phyloP scores from a whole-genome alignment of 1,140 invertebrate species.

The Lepidurus apus region DNA sequence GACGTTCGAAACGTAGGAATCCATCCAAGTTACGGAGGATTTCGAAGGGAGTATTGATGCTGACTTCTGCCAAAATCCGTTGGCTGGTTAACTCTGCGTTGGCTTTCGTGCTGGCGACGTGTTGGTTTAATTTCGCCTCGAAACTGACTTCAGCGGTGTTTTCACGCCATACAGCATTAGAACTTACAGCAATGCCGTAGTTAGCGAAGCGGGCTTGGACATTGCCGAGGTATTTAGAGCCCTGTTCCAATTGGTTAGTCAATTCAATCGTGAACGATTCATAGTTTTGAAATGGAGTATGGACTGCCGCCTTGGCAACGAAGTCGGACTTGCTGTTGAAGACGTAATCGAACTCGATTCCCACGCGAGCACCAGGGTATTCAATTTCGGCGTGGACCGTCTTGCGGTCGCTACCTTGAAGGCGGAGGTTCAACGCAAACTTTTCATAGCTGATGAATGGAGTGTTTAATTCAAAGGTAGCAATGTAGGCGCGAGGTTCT shows the following conservation, averaged over 20 bases:
- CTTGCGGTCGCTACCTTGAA: constrained; percentile 38
- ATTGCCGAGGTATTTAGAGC: constrained; percentile 33
- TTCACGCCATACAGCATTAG: constrained; percentile 34
- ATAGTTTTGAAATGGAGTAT: constrained; percentile 35
- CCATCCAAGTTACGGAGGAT: constrained; percentile 38
- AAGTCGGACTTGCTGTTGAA: constrained; percentile 37
- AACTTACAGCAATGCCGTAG: constrained; percentile 34
- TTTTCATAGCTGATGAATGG: constrained; percentile 39
- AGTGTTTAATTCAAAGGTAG: constrained; percentile 36
- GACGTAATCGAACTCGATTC: constrained; percentile 39
- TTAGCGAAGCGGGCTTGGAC: constrained; percentile 37
- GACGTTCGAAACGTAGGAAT: constrained; percentile 37
- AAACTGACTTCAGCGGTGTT: constrained; percentile 32
- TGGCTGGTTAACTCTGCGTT: constrained; percentile 36
- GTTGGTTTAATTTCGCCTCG: constrained; percentile 36
- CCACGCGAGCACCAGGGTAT: constrained; percentile 37
- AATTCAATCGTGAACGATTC: constrained; percentile 30
- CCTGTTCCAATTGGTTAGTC: constrained; percentile 33
- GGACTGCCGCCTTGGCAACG: constrained; percentile 37
- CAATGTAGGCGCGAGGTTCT: constrained; percentile 28
- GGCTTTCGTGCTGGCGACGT: constrained; percentile 24
- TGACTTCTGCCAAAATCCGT: constrained; percentile 37
- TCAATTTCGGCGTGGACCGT: constrained; percentile 39
- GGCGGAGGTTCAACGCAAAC: constrained; percentile 34
- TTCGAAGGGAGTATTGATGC: constrained; percentile 40